These are phyloP conservation scores for Ceyx melanurus DNA, from an alignment of 2,113 vertebrate species.

Conservation along the genomic window DNA sequence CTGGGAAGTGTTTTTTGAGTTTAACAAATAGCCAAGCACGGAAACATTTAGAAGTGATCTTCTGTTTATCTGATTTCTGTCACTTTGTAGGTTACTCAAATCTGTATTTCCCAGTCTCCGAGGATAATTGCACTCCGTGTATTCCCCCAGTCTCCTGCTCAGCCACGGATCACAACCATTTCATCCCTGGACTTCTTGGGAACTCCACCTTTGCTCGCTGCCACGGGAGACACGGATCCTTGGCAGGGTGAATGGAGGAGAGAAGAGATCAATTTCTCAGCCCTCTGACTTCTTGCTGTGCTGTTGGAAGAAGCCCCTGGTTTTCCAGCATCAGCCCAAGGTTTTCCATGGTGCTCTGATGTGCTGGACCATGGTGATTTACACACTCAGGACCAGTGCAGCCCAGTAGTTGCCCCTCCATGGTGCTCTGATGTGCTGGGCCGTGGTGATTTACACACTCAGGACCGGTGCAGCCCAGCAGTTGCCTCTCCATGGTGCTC, in stretches of 20 bases:
- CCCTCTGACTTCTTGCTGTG: background rate
- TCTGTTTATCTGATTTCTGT: background rate
- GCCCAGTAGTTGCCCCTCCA: background rate
- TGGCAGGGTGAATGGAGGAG: background rate
- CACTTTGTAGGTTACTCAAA: background rate
- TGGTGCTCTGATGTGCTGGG: accelerated
- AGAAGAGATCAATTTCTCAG: background rate
- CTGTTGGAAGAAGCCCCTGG: background rate
- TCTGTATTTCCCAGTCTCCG: background rate
- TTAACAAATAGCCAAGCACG: background rate
- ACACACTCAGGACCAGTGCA: accelerated
- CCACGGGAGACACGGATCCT: background rate
- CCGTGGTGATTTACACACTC: accelerated
- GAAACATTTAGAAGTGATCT: background rate
- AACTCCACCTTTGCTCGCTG: background rate
- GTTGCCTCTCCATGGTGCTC: background rate
- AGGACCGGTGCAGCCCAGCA: accelerated
- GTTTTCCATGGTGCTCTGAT: accelerated
- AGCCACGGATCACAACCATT: background rate
- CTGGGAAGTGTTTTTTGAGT: background rate
- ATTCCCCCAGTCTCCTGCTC: background rate
- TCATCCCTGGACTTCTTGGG: background rate
- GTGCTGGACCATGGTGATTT: accelerated
- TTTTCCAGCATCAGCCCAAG: accelerated
- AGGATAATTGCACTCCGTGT: background rate